Percentiles rank a stretch among this genome's conserved stretches.
Conservation (phyloP, 1,140 invertebrate genomes). For the Drosophila melanica region DNA sequence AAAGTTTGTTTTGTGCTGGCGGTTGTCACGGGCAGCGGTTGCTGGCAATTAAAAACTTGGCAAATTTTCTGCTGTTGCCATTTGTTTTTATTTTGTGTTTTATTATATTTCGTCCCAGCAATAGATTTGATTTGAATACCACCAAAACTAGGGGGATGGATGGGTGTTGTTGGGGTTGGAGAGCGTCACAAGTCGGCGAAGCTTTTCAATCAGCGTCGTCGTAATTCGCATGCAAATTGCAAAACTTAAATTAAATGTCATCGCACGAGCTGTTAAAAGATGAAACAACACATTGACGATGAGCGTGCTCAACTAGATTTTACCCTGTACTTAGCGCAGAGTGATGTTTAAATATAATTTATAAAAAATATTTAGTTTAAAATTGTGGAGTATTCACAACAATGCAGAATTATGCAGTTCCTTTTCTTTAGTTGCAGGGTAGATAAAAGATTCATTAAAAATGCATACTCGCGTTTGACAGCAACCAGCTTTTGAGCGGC, state of each 20-base stretch:
- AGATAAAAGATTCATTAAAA: not conserved
- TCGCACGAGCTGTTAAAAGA: conserved; percentile 26
- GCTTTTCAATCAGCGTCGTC: conserved; percentile 58
- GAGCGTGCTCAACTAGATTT: not conserved
- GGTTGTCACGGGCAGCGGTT: conserved; percentile 76
- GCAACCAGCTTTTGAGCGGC: conserved; percentile 52
- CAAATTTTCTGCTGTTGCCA: conserved; percentile 41
- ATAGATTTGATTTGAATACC: conserved; percentile 43
- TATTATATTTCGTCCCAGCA: conserved; percentile 36
- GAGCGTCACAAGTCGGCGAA: conserved; percentile 21
- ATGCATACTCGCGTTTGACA: not conserved
- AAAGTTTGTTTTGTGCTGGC: conserved; percentile 50
- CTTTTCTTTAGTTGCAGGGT: not conserved
- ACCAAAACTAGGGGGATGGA: not conserved
- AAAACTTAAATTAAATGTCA: conserved; percentile 80
- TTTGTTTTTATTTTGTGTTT: conserved; percentile 23
- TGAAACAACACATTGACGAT: conserved; percentile 6
- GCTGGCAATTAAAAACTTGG: conserved; percentile 79
- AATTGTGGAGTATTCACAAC: not conserved
- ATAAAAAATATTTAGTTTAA: not conserved
- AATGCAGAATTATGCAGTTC: no score
- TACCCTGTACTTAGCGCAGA: conserved; percentile 8
- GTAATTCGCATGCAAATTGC: conserved; percentile 72
- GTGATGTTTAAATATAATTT: no score
- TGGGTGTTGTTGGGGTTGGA: not conserved